A percentile compares a stretch with the other conserved stretches of the same genome.
Conservation (phyloP, 30 jellyfish, hydroid and myxozoan genomes). For the Aurelia aurita complex sp. Pacific region DNA sequence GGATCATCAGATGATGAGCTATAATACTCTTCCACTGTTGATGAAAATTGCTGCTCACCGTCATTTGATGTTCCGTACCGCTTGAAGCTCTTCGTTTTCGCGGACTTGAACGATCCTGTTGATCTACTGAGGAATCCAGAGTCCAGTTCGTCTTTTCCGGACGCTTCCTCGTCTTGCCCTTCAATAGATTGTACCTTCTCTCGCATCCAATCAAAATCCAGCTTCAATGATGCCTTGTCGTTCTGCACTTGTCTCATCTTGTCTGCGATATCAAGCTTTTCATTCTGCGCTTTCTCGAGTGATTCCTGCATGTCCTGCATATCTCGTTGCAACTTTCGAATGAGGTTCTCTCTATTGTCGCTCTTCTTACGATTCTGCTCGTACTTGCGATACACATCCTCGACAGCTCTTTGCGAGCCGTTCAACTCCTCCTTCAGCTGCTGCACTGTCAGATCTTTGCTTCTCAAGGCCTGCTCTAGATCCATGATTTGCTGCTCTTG, state of each 20-base stretch:
- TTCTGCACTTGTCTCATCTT: conserved; percentile 93
- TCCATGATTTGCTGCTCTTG: conserved; percentile 93
- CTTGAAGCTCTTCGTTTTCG: conserved; percentile 60
- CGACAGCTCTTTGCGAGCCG: conserved; percentile 72
- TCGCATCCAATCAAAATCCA: conserved; percentile 85
- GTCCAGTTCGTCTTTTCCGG: conserved; percentile 60
- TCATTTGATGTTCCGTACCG: conserved; percentile 67
- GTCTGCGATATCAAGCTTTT: conserved; percentile 84
- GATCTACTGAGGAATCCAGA: conserved; percentile 60
- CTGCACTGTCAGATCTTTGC: conserved; percentile 86
- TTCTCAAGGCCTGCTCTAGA: conserved; percentile 69
- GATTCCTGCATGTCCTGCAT: conserved; percentile 77
- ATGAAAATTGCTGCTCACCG: conserved; percentile 69
- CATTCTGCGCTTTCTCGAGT: conserved; percentile 87
- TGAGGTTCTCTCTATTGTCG: conserved; percentile 75
- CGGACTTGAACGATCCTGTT: conserved; percentile 44
- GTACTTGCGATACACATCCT: conserved; percentile 88
- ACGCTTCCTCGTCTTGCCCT: conserved; percentile 34
- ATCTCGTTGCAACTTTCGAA: conserved; percentile 86
- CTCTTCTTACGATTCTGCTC: conserved; percentile 85
- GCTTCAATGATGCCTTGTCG: conserved; percentile 83
- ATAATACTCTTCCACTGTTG: conserved; percentile 69
- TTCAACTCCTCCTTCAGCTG: conserved; percentile 82
- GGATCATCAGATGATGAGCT: conserved; percentile 76
- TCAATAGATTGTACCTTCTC: conserved; percentile 66